Evolutionary conservation across 2,888 invertebrate genomes (phyloP), one percentile per base, ranked within the genome.

Genomic region (Hemicrepidius hirtus): DNA sequence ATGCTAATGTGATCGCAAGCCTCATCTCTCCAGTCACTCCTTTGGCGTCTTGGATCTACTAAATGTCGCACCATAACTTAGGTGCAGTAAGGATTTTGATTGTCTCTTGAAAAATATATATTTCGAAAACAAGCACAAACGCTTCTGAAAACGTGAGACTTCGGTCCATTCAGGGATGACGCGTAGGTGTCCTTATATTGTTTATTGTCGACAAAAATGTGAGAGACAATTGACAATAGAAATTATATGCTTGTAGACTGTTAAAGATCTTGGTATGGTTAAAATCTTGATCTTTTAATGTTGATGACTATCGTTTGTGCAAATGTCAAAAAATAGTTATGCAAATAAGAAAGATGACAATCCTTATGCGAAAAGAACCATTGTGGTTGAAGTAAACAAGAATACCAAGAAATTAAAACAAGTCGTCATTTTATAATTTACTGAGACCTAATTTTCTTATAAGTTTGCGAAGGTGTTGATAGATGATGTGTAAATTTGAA

Each of bases 1-100:
- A 85, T 85, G 85, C 84, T 83, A 85, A 85, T 85, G 81, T 76
- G 84, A 83, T 84, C 82, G 79, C 75, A 76, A 76, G 76, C 79
- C 76, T 81, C 82, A 82, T 82, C 82, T 81, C 73, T 75, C 77
- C 78, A 80, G 82, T 82, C 82, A 82, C 82, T 82, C 82, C 82
- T 82, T 81, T 71, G 76, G 77, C 76, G 78, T 75, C 77, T 71
- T 32, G 60, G 57, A 63, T 71, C 66, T 62, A 71, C 69, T 64
- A 71, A 74, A 74, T 65, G 68, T 72, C 74, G 71, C 46, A 63
- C 57, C 72, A 62, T 53, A 53, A 64, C 59, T 71, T 73, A 73
- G 75, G 76, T 76, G 71, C 74, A 75, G 75, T 67, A 49, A 21
- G 53, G 32, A 46, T 40, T 66, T 57, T 13, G 24, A 68, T 57